A percentile compares a stretch with the other conserved stretches of the same genome.
These are phyloP conservation scores for Cotesia glomerata DNA, from an alignment of 1,140 invertebrate species.

Conservation along the genomic window DNA sequence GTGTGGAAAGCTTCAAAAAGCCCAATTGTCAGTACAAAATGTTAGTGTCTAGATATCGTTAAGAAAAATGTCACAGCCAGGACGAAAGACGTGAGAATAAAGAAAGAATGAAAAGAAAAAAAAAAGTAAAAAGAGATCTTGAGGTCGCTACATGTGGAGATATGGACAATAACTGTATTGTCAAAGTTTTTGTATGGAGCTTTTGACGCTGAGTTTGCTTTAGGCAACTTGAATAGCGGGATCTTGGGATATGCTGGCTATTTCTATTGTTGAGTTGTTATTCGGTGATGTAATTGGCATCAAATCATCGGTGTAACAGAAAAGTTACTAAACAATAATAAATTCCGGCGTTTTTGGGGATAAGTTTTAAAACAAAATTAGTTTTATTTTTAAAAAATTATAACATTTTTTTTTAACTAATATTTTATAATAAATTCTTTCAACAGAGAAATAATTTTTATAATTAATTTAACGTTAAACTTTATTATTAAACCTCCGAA, in stretches of 20 bases:
- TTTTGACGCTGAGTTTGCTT: background rate
- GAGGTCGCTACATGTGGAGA: background rate
- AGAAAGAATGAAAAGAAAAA: background rate
- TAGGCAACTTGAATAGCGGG: background rate
- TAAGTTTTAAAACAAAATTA: too few species aligned
- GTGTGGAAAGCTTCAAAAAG: background rate
- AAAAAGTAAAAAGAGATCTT: background rate
- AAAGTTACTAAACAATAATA: constrained; percentile 40
- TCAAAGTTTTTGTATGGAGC: constrained; percentile 6
- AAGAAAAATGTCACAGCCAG: background rate
- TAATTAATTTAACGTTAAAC: too few species aligned
- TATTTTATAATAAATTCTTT: too few species aligned
- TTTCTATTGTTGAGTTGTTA: constrained; percentile 44
- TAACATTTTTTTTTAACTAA: too few species aligned
- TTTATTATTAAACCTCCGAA: too few species aligned
- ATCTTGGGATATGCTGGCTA: constrained; percentile 35
- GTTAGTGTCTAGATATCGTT: background rate
- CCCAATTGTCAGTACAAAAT: background rate
- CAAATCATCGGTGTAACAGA: constrained; percentile 38
- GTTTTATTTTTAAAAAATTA: too few species aligned
- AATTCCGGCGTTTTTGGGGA: constrained; percentile 25
- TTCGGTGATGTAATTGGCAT: constrained; percentile 48
- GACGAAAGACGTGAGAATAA: background rate
- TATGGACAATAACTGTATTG: constrained; percentile 1
- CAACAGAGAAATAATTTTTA: too few species aligned